Evolutionary conservation across 2,888 invertebrate species (phyloP).

Genomic region (Tenthredo notha): DNA sequence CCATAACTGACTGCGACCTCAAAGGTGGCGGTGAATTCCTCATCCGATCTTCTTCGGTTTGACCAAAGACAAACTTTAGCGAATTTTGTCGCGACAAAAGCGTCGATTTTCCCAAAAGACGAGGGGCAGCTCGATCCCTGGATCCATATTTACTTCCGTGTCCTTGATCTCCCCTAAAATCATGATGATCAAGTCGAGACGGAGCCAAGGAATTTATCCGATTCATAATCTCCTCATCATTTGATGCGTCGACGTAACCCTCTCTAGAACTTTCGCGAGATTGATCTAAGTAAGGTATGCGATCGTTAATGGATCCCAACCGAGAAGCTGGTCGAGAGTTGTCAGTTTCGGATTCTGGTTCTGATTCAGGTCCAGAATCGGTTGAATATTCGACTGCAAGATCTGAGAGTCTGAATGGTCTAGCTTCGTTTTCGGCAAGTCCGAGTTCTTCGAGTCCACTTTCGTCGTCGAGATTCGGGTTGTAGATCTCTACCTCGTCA

Average conservation of each 20-base stretch:
- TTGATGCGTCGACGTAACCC: constrained; percentile 51
- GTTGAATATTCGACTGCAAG: constrained; percentile 72
- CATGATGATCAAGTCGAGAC: constrained; percentile 30
- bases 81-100: constrained; percentile 43
- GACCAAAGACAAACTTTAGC: constrained; percentile 54
- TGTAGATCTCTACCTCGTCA: constrained; percentile 63
- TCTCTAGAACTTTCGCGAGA: constrained; percentile 70
- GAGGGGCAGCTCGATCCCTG: neutral
- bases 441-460: constrained; percentile 51
- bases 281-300: constrained; percentile 67
- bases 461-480: constrained; percentile 64
- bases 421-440: constrained; percentile 54
- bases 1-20: constrained; percentile 72
- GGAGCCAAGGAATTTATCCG: constrained; percentile 29
- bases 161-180: neutral
- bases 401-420: constrained; percentile 72
- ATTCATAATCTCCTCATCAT: constrained; percentile 27
- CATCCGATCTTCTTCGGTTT: constrained; percentile 53
- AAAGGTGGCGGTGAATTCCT: constrained; percentile 55
- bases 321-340: constrained; percentile 73
- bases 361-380: constrained; percentile 75
- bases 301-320: constrained; percentile 70
- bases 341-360: constrained; percentile 70
- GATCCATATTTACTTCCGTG: neutral
- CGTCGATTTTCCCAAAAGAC: constrained; percentile 20